phyloP scores from a whole-genome alignment of 2,113 vertebrate genomes.

The Calidris pugnax region DNA sequence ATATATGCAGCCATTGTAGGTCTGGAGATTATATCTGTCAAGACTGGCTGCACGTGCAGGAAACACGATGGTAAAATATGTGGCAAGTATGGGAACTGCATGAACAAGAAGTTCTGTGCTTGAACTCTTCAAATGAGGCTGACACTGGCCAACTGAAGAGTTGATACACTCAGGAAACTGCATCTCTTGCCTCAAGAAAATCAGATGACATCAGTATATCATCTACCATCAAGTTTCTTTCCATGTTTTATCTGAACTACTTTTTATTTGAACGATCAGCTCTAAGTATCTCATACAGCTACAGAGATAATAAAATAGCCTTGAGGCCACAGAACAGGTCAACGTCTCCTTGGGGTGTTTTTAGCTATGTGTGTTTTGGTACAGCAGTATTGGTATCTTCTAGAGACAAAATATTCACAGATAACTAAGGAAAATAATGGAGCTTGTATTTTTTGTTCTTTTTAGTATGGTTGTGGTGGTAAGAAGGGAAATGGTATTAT shows the following conservation, averaged over 20 bases:
- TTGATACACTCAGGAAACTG: conserved; percentile 19
- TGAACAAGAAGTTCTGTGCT: conserved; percentile 55
- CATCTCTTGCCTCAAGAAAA: conserved; percentile 4
- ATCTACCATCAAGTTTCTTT: background rate
- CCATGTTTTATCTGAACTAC: background rate
- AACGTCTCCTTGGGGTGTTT: background rate
- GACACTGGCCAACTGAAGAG: background rate
- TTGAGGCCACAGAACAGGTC: background rate
- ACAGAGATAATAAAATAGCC: background rate
- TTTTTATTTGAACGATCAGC: background rate
- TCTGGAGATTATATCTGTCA: conserved; percentile 83
- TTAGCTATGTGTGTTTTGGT: background rate
- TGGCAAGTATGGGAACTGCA: conserved; percentile 70
- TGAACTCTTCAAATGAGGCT: conserved; percentile 60
- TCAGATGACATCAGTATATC: background rate
- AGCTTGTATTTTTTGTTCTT: background rate
- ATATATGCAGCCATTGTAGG: conserved; percentile 37
- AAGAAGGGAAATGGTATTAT: background rate
- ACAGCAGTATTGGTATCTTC: background rate
- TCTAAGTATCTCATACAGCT: background rate
- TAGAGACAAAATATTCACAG: conserved; percentile 12
- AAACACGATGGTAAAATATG: conserved; percentile 63
- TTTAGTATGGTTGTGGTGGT: background rate
- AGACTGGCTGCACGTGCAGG: conserved; percentile 60
- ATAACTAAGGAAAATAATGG: background rate